Evolutionary conservation across 23 tunicate genomes (phyloP), one percentile per base, ranked within the genome.

Genomic region (Corella eumyota): DNA sequence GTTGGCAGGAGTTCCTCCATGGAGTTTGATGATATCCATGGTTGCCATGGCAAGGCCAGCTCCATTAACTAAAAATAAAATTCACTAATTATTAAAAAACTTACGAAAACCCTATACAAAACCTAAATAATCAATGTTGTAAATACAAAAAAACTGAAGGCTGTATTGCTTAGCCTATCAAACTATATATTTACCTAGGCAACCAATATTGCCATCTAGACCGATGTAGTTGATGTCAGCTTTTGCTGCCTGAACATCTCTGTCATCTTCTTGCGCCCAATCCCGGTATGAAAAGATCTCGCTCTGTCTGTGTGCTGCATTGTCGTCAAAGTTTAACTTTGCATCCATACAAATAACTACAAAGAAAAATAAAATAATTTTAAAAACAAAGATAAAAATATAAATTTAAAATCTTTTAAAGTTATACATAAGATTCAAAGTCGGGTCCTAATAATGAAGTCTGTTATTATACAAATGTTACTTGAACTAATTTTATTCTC

Each of bases 41-140:
- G 99, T 93, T 5, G 95, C 86, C 99, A 93, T 93, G 51, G 99
- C 99, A 2, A 93, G 74, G 19, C 99, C 99, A 22, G 98, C 91
- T 0, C 91, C 91, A 38, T 80, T 80, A 19, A 90, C 91, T 90
- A 34, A 46, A 25, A 55, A 32, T 36, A 21, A 60, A 31, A n/a
- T n/a, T n/a, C n/a, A n/a, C n/a, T n/a, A n/a, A 15, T 17, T n/a
- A n/a, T n/a, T n/a, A n/a, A n/a, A n/a, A n/a, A n/a, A n/a, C n/a
- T n/a, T n/a, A n/a, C n/a, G n/a, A n/a, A n/a, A n/a, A n/a, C n/a
- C n/a, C n/a, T n/a, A n/a, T n/a, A n/a, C n/a, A n/a, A n/a, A n/a
- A n/a, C n/a, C n/a, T n/a, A n/a, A n/a, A n/a, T n/a, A n/a, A n/a
- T n/a, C n/a, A n/a, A n/a, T n/a, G n/a, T n/a, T n/a, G n/a, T n/a